Conservation (phyloP, 1,140 invertebrate genomes). For the Aphaenogaster ashmeadi region DNA sequence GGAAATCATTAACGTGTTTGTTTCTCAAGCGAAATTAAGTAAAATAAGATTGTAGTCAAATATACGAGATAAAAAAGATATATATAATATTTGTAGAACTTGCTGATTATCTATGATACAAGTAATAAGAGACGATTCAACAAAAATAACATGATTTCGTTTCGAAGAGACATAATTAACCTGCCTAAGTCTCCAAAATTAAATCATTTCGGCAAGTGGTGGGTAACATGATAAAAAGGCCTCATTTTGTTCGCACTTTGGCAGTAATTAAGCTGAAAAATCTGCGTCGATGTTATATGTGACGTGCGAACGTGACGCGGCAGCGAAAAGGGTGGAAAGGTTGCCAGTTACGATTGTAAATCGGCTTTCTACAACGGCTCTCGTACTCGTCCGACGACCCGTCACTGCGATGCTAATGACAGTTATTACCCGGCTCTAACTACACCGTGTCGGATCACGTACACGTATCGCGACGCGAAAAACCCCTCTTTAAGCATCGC, state of each 20-base stretch:
- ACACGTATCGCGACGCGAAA: slow-evolving; percentile 48
- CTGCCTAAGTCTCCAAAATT: neutral
- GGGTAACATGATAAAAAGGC: neutral
- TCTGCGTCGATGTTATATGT: slow-evolving; percentile 22
- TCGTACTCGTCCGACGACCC: slow-evolving; percentile 15
- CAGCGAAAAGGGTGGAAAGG: slow-evolving; percentile 21
- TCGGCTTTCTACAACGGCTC: slow-evolving; percentile 42
- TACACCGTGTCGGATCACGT: slow-evolving; percentile 43
- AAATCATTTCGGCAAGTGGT: neutral
- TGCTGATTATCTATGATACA: neutral
- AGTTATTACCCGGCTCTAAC: slow-evolving; percentile 41
- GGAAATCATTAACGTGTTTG: slow-evolving; percentile 52
- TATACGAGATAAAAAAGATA: neutral
- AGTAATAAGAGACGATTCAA: neutral
- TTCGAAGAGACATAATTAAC: neutral
- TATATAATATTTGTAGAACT: neutral
- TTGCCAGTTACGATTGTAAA: slow-evolving; percentile 46
- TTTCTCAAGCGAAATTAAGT: neutral
- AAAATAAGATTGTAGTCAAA: neutral
- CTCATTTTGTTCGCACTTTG: slow-evolving; percentile 7
- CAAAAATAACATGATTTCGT: neutral
- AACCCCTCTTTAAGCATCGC: slow-evolving; percentile 45
- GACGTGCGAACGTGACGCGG: slow-evolving; percentile 1
- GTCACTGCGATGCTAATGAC: slow-evolving; percentile 44
- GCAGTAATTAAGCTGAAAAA: slow-evolving; percentile 33